These are phyloP conservation scores for Drosophila diplacantha DNA, from an alignment of 2,888 invertebrate genomes.

Conservation along the genomic window DNA sequence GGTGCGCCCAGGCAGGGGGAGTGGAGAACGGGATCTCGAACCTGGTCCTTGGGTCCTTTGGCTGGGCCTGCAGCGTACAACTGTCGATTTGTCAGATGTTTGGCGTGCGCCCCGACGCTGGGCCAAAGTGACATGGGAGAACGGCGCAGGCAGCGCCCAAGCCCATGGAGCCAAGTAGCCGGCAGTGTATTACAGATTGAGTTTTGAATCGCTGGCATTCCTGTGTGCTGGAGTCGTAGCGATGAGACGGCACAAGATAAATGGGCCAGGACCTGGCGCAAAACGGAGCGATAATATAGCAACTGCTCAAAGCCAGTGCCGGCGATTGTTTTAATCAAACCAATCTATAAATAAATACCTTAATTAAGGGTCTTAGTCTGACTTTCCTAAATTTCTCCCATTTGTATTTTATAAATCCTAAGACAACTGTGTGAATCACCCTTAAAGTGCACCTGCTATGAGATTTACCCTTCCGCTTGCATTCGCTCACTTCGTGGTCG, in stretches of 20 bases:
- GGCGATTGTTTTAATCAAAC: background rate
- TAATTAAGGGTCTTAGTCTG: background rate
- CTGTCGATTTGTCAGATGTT: slow-evolving; percentile 51
- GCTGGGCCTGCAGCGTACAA: slow-evolving; percentile 39
- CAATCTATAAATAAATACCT: background rate
- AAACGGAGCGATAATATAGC: slow-evolving; percentile 7
- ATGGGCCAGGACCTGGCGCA: slow-evolving; percentile 19
- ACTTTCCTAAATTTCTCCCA: background rate
- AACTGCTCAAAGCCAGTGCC: background rate
- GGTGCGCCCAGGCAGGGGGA: slow-evolving; percentile 30
- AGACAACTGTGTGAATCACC: background rate
- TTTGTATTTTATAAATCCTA: background rate
- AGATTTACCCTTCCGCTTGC: slow-evolving; percentile 13
- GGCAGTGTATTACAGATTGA: slow-evolving; percentile 37
- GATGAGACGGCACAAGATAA: slow-evolving; percentile 21
- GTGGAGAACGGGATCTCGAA: background rate
- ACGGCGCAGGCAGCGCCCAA: slow-evolving; percentile 7
- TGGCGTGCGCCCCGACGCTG: slow-evolving; percentile 19
- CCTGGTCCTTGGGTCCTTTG: slow-evolving; percentile 15
- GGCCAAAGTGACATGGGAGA: slow-evolving; percentile 7
- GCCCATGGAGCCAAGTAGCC: slow-evolving; percentile 23
- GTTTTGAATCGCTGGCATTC: slow-evolving; percentile 45
- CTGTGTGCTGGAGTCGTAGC: slow-evolving; percentile 20
- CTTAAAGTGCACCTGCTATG: too few species aligned
- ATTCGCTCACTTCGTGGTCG: slow-evolving; percentile 25